Conservation (phyloP, 2,888 invertebrate genomes). For the Autographa pulchrina region DNA sequence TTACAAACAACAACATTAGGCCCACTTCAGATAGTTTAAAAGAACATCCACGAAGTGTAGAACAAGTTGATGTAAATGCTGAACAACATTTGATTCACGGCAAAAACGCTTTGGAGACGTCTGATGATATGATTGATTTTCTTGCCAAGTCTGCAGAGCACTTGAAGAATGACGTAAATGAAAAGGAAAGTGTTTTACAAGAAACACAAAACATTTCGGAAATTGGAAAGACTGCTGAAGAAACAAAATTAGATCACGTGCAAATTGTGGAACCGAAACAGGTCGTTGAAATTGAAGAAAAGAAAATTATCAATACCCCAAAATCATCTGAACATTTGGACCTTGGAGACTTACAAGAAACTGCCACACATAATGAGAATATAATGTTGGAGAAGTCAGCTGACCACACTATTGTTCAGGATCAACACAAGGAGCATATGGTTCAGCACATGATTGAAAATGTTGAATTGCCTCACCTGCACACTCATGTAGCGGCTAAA, state of each 20-base stretch:
- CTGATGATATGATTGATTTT: conserved; percentile 30
- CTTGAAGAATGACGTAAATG: conserved; percentile 6
- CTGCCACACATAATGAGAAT: conserved; percentile 33
- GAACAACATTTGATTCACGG: conserved; percentile 18
- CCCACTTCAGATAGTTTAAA: conserved; percentile 11
- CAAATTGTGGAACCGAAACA: conserved; percentile 24
- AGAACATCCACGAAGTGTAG: conserved; percentile 29
- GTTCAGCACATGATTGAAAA: conserved; percentile 33
- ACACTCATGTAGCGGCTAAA: conserved; percentile 44
- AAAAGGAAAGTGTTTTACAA: conserved; percentile 11
- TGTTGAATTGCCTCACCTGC: conserved; percentile 6
- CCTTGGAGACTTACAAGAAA: conserved; percentile 21
- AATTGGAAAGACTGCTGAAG: conserved; percentile 20
- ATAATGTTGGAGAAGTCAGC: conserved; percentile 47
- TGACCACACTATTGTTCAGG: conserved; percentile 30
- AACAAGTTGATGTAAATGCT: conserved; percentile 9
- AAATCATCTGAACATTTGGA: conserved; percentile 39
- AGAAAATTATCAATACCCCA: conserved; percentile 24
- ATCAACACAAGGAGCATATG: conserved; percentile 36
- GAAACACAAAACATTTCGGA: neutral
- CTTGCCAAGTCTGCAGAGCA: conserved; percentile 29
- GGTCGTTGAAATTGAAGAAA: conserved; percentile 16
- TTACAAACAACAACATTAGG: conserved; percentile 8
- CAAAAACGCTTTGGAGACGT: conserved; percentile 15
- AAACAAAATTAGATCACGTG: conserved; percentile 7